Evolutionary conservation across 2,797 vertebrate genomes (phyloP).

Genomic region (Orestias chungarensis): DNA sequence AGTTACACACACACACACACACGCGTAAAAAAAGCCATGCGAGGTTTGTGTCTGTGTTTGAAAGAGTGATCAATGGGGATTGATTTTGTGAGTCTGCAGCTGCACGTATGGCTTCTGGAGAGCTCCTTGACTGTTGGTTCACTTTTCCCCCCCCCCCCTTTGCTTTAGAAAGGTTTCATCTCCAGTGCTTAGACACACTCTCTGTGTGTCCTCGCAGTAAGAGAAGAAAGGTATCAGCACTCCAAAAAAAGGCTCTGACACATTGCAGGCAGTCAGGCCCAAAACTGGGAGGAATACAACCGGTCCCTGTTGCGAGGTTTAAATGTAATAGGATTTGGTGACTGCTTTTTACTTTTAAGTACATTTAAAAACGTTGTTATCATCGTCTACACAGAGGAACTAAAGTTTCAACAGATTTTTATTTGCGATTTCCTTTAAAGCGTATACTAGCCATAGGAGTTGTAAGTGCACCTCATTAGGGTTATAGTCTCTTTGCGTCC

Average conservation of each 20-base stretch:
- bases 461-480: neutral
- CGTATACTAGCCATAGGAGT: neutral
- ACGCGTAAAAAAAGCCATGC: too few species aligned
- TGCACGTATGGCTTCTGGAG: constrained; percentile 27
- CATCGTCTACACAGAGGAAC: too few species aligned
- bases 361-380: too few species aligned
- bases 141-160: constrained; percentile 33
- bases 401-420: too few species aligned
- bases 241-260: constrained; percentile 51
- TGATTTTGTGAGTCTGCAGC: constrained; percentile 50
- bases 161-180: constrained; percentile 58
- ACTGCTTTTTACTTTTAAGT: too few species aligned
- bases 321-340: too few species aligned
- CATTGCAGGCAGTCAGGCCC: constrained; percentile 32
- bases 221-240: constrained; percentile 58
- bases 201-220: constrained; percentile 48
- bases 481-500: neutral
- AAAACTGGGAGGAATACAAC: constrained; percentile 29
- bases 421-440: too few species aligned
- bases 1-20: constrained; percentile 41
- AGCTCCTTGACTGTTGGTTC: constrained; percentile 37
- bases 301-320: constrained; percentile 28
- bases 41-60: constrained; percentile 25
- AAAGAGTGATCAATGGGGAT: constrained; percentile 62
- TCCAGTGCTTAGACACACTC: constrained; percentile 45